These are phyloP conservation scores for Istiophorus platypterus DNA, from an alignment of 2,113 vertebrate genomes.

Conservation along the genomic window DNA sequence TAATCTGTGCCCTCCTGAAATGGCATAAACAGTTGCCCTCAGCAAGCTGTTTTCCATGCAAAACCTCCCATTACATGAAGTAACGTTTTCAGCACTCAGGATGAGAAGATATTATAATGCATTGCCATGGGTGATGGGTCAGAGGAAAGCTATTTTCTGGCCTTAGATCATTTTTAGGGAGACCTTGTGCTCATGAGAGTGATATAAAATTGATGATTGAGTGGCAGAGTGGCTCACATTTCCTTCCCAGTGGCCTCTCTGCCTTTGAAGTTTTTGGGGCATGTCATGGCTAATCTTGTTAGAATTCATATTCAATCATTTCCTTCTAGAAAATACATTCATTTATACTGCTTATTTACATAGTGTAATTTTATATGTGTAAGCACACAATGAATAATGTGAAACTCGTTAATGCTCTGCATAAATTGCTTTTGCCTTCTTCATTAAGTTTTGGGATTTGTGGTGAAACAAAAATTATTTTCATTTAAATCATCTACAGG, in stretches of 20 bases:
- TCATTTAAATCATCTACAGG: conserved; percentile 62
- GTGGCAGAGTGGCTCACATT: conserved; percentile 67
- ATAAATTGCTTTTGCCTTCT: conserved; percentile 53
- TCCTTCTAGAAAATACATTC: conserved; percentile 43
- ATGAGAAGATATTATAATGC: conserved; percentile 59
- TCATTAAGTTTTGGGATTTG: conserved; percentile 59
- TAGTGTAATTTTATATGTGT: conserved; percentile 44
- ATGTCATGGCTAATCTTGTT: conserved; percentile 69
- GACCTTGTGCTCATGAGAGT: conserved; percentile 56
- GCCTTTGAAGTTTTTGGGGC: conserved; percentile 66
- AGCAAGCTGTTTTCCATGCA: conserved; percentile 29
- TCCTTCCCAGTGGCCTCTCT: conserved; percentile 45
- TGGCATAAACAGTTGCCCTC: conserved; percentile 10
- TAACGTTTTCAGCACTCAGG: conserved; percentile 33
- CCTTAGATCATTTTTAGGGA: conserved; percentile 69
- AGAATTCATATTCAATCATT: conserved; percentile 54
- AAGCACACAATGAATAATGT: conserved; percentile 51
- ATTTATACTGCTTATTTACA: conserved; percentile 52
- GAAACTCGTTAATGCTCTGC: conserved; percentile 41
- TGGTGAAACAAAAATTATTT: conserved; percentile 40
- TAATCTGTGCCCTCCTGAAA: neutral
- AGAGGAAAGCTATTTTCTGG: conserved; percentile 68
- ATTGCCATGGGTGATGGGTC: conserved; percentile 52
- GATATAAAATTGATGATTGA: conserved; percentile 77
- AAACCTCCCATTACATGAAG: conserved; percentile 35